Conservation (phyloP, 2,888 invertebrate genomes). For the Heliconius hortense region DNA sequence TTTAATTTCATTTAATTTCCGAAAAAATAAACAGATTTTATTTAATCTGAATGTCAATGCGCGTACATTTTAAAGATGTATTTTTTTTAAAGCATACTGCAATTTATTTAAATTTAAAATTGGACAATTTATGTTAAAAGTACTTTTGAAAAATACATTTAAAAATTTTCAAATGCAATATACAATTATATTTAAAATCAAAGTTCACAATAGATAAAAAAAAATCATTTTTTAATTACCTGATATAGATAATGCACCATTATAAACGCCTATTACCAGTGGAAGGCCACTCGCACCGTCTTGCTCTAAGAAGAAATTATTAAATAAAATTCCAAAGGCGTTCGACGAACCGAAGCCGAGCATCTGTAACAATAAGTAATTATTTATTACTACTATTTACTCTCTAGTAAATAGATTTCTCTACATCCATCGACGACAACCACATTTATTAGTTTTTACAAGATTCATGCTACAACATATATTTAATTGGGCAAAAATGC, state of each 20-base stretch:
- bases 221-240: constrained; percentile 64
- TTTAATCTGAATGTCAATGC: neutral
- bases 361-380: constrained; percentile 70
- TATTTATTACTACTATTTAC: neutral
- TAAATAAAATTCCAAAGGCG: constrained; percentile 87
- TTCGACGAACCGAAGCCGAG: constrained; percentile 85
- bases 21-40: neutral
- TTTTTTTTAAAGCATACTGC: neutral
- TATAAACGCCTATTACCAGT: constrained; percentile 86
- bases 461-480: no score
- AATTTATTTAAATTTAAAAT: neutral
- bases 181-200: neutral
- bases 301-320: constrained; percentile 85
- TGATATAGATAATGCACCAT: constrained; percentile 83
- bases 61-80: neutral
- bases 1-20: neutral
- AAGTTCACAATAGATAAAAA: neutral
- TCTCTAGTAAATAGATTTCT: no score
- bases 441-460: no score
- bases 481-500: no score
- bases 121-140: neutral
- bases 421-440: neutral
- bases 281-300: constrained; percentile 87
- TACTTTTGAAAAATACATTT: neutral
- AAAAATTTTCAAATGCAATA: neutral